phyloP scores from a whole-genome alignment of 2,797 vertebrate species.

The Otolemur crassicaudatus region DNA sequence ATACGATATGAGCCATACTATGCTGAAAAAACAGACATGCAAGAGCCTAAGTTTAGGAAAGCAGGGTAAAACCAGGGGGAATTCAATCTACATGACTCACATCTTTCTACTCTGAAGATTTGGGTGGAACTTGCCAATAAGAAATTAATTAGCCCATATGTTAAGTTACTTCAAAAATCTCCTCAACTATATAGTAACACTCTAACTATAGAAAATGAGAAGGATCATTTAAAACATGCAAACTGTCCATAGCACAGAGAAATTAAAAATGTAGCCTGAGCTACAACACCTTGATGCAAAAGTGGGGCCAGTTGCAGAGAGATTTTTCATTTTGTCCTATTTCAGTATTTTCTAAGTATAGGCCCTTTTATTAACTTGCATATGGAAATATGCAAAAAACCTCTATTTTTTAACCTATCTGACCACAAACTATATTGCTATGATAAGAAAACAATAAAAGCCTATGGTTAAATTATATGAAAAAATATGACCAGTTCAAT shows the following conservation, averaged over 20 bases:
- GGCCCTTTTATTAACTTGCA: slow-evolving; percentile 52
- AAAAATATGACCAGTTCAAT: not conserved
- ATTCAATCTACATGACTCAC: not conserved
- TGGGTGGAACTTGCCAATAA: slow-evolving; percentile 45
- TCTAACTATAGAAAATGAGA: slow-evolving; percentile 70
- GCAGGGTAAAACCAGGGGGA: not conserved
- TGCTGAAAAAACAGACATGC: not conserved
- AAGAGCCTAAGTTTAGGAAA: not conserved
- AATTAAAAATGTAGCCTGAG: slow-evolving; percentile 54
- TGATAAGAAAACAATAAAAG: slow-evolving; percentile 41
- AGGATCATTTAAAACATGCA: slow-evolving; percentile 74
- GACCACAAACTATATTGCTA: not conserved
- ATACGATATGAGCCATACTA: not conserved
- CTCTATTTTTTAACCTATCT: slow-evolving; percentile 6
- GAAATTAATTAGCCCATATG: slow-evolving; percentile 67
- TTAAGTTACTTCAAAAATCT: slow-evolving; percentile 57
- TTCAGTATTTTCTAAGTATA: slow-evolving; percentile 13
- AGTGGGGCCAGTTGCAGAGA: not conserved
- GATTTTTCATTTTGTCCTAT: slow-evolving; percentile 62
- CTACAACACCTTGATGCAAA: slow-evolving; percentile 42
- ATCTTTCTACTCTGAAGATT: slow-evolving; percentile 47
- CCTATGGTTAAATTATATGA: slow-evolving; percentile 14
- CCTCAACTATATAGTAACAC: slow-evolving; percentile 33
- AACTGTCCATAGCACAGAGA: slow-evolving; percentile 47
- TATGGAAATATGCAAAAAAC: not conserved